phyloP scores from a whole-genome alignment of 2,113 vertebrate genomes.

The Cyphomyrus plagiostoma region DNA sequence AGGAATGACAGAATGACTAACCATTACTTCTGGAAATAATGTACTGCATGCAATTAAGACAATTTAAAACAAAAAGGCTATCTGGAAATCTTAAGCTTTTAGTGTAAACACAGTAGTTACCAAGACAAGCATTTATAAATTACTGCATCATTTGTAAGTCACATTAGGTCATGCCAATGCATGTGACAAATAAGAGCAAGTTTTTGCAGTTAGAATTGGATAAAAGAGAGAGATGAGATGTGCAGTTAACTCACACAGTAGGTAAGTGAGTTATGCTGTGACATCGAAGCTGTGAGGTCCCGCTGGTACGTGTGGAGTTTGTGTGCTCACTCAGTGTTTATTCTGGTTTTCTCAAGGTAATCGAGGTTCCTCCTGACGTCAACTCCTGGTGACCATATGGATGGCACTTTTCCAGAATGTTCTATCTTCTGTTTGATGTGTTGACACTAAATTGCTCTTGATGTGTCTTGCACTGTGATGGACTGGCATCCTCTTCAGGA shows the following conservation, averaged over 20 bases:
- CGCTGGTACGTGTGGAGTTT: not conserved
- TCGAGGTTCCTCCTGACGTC: not conserved
- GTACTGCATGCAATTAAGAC: not conserved
- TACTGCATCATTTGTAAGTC: not conserved
- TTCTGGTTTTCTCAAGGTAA: not conserved
- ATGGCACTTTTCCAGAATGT: not conserved
- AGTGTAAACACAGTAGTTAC: not conserved
- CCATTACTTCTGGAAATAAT: not conserved
- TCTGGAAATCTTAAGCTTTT: not conserved
- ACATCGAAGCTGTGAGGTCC: not conserved
- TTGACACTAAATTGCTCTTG: not conserved
- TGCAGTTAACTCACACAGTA: not conserved
- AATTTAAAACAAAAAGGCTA: not conserved
- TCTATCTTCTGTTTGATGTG: not conserved
- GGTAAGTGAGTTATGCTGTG: not conserved
- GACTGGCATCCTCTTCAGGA: not conserved
- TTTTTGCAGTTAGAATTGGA: not conserved
- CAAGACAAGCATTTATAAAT: not conserved
- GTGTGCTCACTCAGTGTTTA: not conserved
- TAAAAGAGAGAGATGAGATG: not conserved
- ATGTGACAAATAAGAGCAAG: not conserved
- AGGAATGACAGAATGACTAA: slow-evolving; percentile 59
- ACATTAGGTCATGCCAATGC: not conserved
- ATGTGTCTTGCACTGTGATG: not conserved
- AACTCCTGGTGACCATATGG: not conserved